Percentiles rank a stretch among this genome's conserved stretches.
These are phyloP conservation scores for Grallaria varia DNA, from an alignment of 2,113 vertebrate species.

Conservation along the genomic window DNA sequence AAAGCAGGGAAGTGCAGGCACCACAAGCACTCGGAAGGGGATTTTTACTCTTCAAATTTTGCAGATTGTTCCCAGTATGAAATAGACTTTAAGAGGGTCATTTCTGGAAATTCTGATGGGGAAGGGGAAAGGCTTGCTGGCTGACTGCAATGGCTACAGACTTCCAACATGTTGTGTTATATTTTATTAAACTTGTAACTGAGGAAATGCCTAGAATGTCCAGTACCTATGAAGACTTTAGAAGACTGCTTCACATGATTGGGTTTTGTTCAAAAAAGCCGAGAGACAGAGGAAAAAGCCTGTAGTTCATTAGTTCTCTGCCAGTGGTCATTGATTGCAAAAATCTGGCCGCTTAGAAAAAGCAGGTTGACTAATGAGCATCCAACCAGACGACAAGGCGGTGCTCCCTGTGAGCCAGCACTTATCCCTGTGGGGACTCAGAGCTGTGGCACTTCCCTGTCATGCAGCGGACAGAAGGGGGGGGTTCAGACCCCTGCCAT, in stretches of 20 bases:
- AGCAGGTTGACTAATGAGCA: background rate
- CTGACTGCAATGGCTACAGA: background rate
- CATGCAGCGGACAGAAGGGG: background rate
- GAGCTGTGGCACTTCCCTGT: background rate
- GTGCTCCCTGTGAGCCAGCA: background rate
- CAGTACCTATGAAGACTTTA: background rate
- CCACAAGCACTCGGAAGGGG: background rate
- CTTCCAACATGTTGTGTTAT: background rate
- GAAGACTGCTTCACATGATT: background rate
- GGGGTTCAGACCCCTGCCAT: background rate
- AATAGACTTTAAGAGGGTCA: background rate
- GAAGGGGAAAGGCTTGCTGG: accelerated
- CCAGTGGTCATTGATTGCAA: background rate
- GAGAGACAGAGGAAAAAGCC: background rate
- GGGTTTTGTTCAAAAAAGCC: background rate
- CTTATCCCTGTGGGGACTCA: accelerated
- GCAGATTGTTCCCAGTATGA: background rate
- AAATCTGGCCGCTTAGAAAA: accelerated
- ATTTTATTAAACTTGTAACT: background rate
- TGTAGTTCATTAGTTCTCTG: background rate
- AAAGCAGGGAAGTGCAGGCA: background rate
- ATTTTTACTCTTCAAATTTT: background rate
- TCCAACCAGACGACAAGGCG: accelerated
- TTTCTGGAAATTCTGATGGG: background rate
- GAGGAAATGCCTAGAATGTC: background rate